Base-by-base conservation (phyloP, 2,113 vertebrate species). In the Eulemur macaco region DNA sequence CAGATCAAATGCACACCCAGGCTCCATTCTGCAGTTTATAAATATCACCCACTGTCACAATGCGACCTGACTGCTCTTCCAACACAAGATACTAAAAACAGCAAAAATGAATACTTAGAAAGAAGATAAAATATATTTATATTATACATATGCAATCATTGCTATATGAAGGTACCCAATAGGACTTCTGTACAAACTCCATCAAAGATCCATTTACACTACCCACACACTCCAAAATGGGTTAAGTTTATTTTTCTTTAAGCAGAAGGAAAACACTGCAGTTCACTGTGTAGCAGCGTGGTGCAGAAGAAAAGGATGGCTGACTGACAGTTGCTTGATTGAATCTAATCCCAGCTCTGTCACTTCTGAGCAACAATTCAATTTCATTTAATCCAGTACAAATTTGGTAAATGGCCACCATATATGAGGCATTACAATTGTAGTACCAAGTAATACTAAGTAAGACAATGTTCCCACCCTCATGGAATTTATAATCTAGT, bases 311-410 rank as follows among this genome's bases (percentile, higher is more conserved):
- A 81, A 82, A 88, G 58, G 37, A 9, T 5, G 1, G 42, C 0
- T 83, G 86, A 63, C 73, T 78, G 86, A 47, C 85, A 74, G 37
- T 0, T 31, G 64, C 74, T n/a, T 88, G 88, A 88, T 0, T 45
- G 50, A 89, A 78, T 96, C 83, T 42, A 73, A 91, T 89, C 86
- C 84, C 42, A 31, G 20, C 52, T 78, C 89, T 66, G 56, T 52
- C 86, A 74, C 94, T 92, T 81, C 47, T 39, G 31, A 56, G 39
- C 42, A 94, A 78, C 66, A 60, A 47, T 66, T 81, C 92, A 45
- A 74, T 83, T 86, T 86, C 68, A 64, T 42, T 42, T 89, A 73
- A 64, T 90, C 84, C 69, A 54, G 45, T 6, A 54, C 60, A 76
- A 87, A 89, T 76, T 0, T 92, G 84, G 25, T 42, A 50, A 71